Base-by-base conservation (phyloP, 2,888 invertebrate species). In the Lepidochitona cinerea region DNA sequence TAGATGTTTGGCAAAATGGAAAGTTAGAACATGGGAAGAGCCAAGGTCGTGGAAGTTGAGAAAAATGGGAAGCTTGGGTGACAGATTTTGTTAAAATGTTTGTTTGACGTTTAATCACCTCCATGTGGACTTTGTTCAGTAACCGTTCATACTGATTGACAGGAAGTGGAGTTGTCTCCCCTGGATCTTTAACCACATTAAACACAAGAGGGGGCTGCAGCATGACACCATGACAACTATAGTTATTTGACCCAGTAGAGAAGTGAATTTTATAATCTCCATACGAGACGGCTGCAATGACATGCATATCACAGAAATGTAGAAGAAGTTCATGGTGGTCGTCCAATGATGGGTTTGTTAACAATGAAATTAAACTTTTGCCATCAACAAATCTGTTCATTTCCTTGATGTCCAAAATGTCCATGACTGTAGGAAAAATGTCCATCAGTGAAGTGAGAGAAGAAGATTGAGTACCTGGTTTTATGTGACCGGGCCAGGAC, bases 181-280 rank as follows among this genome's bases (percentile, higher is more conserved):
- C 70, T 54, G 77, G 77, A 69, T 77, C 77, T 36, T 65, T 66
- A 4, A 53, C 41, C 7, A 77, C 69, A 37, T 77, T 75, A 49
- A 67, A 77, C 23, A 77, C 36, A 0, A 75, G 9, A 12, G 77
- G 75, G 9, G 33, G 41, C 12, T 69, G 37, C 18, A 70, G 69
- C 18, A 41, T 29, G 5, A 36, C 37, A 33, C 75, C 75, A 18
- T n/a, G 37, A 36, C 77, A 75, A 36, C 72, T 72, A 1, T 71
- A 67, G 12, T 70, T 23, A 9, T 70, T 29, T 65, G 29, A 71
- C 29, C 68, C 64, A 18, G 72, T 54, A 4, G 49, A 29, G 65
- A 72, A 75, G 29, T 75, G 66, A 41, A 77, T 36, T 68, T 77
- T 77, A 9, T 70, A 65, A 37, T 77, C 73, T 12, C 75, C 75